Evolutionary conservation across 2,113 vertebrate genomes (phyloP).

Genomic region (Etheostoma spectabile): DNA sequence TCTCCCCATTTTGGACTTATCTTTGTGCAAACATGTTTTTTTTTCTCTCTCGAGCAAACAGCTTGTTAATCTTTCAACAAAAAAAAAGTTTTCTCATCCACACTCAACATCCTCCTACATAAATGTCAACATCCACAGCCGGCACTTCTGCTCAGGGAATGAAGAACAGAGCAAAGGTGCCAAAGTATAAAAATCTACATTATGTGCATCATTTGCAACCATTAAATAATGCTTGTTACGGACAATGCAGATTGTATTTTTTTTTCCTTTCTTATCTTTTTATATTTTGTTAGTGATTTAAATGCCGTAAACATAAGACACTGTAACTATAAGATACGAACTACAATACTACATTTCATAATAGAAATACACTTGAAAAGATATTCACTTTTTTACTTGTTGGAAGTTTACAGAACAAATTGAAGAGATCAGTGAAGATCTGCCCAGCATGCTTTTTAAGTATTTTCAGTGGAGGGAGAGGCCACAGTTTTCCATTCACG

Average conservation of each 20-base stretch:
- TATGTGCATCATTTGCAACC: background rate
- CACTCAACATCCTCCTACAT: constrained; percentile 12
- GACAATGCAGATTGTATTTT: background rate
- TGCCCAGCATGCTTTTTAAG: constrained; percentile 10
- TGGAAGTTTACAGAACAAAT: constrained; percentile 11
- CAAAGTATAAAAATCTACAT: constrained; percentile 11
- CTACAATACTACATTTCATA: background rate
- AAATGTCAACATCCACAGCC: constrained; percentile 24
- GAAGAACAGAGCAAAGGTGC: constrained; percentile 13
- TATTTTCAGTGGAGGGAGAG: constrained; percentile 13
- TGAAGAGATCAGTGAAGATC: constrained; percentile 14
- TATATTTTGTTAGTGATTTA: background rate
- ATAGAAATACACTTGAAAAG: background rate
- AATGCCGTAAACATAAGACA: background rate
- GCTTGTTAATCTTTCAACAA: constrained; percentile 30
- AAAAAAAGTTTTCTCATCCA: constrained; percentile 25
- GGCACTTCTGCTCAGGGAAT: background rate
- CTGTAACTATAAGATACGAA: background rate
- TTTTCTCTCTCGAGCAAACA: constrained; percentile 7
- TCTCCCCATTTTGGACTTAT: constrained; percentile 9
- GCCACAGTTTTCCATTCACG: constrained; percentile 18
- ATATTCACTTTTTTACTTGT: background rate
- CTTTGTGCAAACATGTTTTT: constrained; percentile 22
- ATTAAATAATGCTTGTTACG: background rate
- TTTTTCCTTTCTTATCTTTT: background rate